Conservation (phyloP, 2,797 vertebrate genomes). For the Thamnophis elegans region DNA sequence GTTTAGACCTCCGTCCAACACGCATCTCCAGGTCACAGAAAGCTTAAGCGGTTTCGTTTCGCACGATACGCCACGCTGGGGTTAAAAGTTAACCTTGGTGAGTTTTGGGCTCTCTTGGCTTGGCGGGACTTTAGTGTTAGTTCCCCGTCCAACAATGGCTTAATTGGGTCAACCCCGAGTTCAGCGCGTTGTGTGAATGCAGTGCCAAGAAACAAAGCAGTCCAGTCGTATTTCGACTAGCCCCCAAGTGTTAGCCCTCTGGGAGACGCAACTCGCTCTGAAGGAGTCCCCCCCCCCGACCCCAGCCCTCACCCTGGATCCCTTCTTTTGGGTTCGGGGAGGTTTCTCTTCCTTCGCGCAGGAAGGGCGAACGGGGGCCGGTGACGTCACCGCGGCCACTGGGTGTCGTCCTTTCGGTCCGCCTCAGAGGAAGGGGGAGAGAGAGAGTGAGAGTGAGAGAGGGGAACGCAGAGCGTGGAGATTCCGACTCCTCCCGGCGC, state of each 20-base stretch:
- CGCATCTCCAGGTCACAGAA: not conserved
- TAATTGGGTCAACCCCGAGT: not conserved
- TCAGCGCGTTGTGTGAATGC: not conserved
- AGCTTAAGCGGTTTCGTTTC: not conserved
- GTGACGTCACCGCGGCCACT: slow-evolving; percentile 75
- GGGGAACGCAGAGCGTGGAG: not conserved
- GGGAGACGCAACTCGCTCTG: not conserved
- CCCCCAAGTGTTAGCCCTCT: not conserved
- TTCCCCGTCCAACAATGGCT: not conserved
- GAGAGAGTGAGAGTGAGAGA: slow-evolving; percentile 1
- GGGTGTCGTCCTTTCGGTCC: slow-evolving; percentile 67
- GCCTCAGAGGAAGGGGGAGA: slow-evolving; percentile 68
- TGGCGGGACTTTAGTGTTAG: not conserved
- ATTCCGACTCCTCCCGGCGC: slow-evolving; percentile 31
- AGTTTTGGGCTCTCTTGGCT: not conserved
- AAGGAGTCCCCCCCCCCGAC: not conserved
- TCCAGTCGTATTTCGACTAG: not conserved
- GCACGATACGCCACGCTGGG: not conserved
- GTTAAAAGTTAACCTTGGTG: not conserved
- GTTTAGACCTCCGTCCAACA: not conserved
- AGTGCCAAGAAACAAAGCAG: not conserved
- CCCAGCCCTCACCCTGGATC: rapidly evolving
- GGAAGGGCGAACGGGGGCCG: slow-evolving; percentile 62
- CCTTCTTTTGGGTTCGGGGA: not conserved
- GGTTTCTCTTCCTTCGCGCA: not conserved